These are phyloP conservation scores for Lobophora halterata DNA, from an alignment of 2,888 invertebrate genomes.

Conservation along the genomic window DNA sequence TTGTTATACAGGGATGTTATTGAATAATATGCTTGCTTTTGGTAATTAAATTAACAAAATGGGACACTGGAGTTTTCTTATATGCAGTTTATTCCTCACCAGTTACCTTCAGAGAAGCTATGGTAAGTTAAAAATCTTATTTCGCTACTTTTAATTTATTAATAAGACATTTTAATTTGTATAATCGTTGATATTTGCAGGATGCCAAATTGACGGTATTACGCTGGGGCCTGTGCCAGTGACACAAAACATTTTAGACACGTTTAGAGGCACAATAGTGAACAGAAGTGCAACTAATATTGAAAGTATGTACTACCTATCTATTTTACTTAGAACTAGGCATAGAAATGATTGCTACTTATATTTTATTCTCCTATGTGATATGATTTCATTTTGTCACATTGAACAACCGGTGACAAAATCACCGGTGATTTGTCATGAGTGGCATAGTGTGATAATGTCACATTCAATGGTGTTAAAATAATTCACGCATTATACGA, in stretches of 20 bases:
- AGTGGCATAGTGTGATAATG: too few species aligned
- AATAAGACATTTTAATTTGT: too few species aligned
- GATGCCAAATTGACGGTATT: slow-evolving; percentile 54
- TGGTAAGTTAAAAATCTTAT: slow-evolving; percentile 35
- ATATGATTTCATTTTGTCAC: slow-evolving; percentile 2
- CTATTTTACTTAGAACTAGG: too few species aligned
- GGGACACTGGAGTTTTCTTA: slow-evolving; percentile 25
- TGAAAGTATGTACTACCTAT: slow-evolving; percentile 45
- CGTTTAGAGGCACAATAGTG: slow-evolving; percentile 43
- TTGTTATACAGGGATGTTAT: too few species aligned
- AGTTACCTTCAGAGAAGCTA: slow-evolving; percentile 29
- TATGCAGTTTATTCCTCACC: slow-evolving; percentile 30
- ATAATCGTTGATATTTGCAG: slow-evolving; percentile 37
- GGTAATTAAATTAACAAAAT: slow-evolving; percentile 27
- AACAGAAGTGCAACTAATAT: slow-evolving; percentile 44
- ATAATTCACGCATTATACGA: too few species aligned
- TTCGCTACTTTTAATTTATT: too few species aligned
- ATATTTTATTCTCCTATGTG: too few species aligned
- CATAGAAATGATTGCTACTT: too few species aligned
- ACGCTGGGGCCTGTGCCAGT: slow-evolving; percentile 37
- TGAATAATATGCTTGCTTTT: too few species aligned
- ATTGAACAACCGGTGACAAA: too few species aligned
- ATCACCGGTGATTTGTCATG: too few species aligned
- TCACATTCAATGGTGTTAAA: too few species aligned
- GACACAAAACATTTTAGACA: slow-evolving; percentile 41